Percentiles rank a stretch among this genome's conserved stretches.
Evolutionary conservation across 2,888 invertebrate species (phyloP).

Genomic region (Chalcis sispes): DNA sequence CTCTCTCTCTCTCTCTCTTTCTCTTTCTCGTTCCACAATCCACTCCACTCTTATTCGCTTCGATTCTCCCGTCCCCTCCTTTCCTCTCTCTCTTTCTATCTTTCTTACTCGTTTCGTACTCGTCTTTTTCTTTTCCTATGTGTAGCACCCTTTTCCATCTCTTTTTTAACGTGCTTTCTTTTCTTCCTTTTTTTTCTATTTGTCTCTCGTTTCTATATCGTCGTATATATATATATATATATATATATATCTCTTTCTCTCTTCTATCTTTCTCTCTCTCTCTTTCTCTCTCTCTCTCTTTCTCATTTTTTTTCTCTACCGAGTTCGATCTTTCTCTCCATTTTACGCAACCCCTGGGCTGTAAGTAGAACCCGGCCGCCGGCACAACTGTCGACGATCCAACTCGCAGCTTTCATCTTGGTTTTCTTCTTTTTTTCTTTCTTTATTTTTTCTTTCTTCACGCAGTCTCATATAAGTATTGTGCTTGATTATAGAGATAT

Average conservation of each 20-base stretch:
- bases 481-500: slow-evolving; percentile 30
- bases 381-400: slow-evolving; percentile 62
- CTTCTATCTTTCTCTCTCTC: slow-evolving; percentile 54
- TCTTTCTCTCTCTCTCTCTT: slow-evolving; percentile 46
- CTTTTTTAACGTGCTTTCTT: slow-evolving; percentile 52
- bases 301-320: slow-evolving; percentile 52
- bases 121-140: slow-evolving; percentile 34
- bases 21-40: slow-evolving; percentile 47
- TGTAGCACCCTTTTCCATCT: slow-evolving; percentile 51
- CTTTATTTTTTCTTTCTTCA: slow-evolving; percentile 4
- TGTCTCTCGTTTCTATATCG: slow-evolving; percentile 47
- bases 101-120: slow-evolving; percentile 20
- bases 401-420: slow-evolving; percentile 63
- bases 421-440: slow-evolving; percentile 56
- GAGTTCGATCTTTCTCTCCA: slow-evolving; percentile 54
- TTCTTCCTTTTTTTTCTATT: slow-evolving; percentile 27
- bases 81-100: slow-evolving; percentile 34
- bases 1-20: slow-evolving; percentile 20
- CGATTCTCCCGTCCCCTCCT: slow-evolving; percentile 42
- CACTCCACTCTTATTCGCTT: slow-evolving; percentile 60
- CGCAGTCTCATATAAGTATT: slow-evolving; percentile 1
- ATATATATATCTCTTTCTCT: too few relatives aligned
- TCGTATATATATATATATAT: slow-evolving; percentile 1
- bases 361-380: slow-evolving; percentile 54
- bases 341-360: slow-evolving; percentile 66